Conservation (phyloP, 2,888 invertebrate species). For the Amphipyra tragopoginis region DNA sequence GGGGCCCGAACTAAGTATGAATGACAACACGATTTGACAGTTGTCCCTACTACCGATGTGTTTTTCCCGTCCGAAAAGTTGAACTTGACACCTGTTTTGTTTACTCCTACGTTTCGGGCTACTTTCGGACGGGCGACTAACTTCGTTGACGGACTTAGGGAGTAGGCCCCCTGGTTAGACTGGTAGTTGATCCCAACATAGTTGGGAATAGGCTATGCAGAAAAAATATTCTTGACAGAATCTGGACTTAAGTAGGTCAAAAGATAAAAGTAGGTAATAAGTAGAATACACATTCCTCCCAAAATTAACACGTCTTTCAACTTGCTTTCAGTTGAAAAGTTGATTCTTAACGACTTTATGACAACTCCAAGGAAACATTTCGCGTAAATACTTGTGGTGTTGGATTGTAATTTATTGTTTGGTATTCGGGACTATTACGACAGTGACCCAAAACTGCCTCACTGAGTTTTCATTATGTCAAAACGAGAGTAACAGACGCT, state of each 20-base stretch:
- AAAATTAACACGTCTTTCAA: slow-evolving; percentile 64
- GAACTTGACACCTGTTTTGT: too few relatives aligned
- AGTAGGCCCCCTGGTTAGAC: too few relatives aligned
- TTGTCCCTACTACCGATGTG: too few relatives aligned
- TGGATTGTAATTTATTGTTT: slow-evolving; percentile 68
- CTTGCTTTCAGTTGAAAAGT: slow-evolving; percentile 58
- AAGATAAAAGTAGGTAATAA: slow-evolving; percentile 43
- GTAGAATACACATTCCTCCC: slow-evolving; percentile 42
- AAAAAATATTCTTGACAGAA: slow-evolving; percentile 19
- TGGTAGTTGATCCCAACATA: too few relatives aligned
- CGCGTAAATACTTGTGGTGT: slow-evolving; percentile 63
- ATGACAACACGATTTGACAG: too few relatives aligned
- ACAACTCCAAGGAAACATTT: slow-evolving; percentile 65
- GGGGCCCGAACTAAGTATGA: too few relatives aligned
- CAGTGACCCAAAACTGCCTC: slow-evolving; percentile 86
- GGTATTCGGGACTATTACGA: slow-evolving; percentile 78
- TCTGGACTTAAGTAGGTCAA: slow-evolving; percentile 44
- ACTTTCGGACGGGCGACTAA: too few relatives aligned
- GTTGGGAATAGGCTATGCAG: too few relatives aligned
- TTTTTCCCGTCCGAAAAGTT: too few relatives aligned
- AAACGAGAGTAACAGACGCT: slow-evolving; percentile 68
- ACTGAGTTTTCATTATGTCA: slow-evolving; percentile 76
- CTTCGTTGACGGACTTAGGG: too few relatives aligned
- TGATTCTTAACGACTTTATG: slow-evolving; percentile 64
- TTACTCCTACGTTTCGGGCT: too few relatives aligned